These are phyloP conservation scores for Synodontis membranacea DNA, from an alignment of 2,113 vertebrate genomes.

Conservation along the genomic window DNA sequence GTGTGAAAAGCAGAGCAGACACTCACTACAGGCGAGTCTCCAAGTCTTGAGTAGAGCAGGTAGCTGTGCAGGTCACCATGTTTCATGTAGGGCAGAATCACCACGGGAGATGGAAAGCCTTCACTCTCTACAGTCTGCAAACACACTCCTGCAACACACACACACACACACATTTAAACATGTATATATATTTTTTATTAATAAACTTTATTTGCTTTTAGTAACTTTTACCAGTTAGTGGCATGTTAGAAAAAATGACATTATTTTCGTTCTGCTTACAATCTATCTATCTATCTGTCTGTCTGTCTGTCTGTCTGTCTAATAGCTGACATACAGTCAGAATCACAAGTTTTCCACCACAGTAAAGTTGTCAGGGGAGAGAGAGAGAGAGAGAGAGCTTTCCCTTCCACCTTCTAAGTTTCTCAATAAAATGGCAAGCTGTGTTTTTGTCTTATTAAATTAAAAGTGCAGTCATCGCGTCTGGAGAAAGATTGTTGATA, in stretches of 20 bases:
- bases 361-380: background rate
- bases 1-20: constrained; percentile 15
- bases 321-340: background rate
- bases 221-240: background rate
- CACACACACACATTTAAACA: constrained; percentile 18
- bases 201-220: background rate
- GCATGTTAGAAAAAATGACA: background rate
- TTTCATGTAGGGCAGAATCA: constrained; percentile 91
- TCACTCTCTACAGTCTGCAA: constrained; percentile 90
- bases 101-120: constrained; percentile 87
- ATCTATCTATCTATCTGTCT: no score
- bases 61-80: constrained; percentile 94
- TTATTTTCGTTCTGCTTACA: background rate
- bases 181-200: background rate
- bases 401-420: background rate
- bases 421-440: background rate
- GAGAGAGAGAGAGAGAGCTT: no score
- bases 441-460: background rate
- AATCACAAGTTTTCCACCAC: background rate
- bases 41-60: constrained; percentile 86
- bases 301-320: no score
- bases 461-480: no score
- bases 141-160: constrained; percentile 78
- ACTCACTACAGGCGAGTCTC: constrained; percentile 85
- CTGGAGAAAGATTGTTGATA: no score